Percentiles rank a stretch among this genome's conserved stretches.
phyloP scores from a whole-genome alignment of 2,888 invertebrate species.

The Euclidia mi region DNA sequence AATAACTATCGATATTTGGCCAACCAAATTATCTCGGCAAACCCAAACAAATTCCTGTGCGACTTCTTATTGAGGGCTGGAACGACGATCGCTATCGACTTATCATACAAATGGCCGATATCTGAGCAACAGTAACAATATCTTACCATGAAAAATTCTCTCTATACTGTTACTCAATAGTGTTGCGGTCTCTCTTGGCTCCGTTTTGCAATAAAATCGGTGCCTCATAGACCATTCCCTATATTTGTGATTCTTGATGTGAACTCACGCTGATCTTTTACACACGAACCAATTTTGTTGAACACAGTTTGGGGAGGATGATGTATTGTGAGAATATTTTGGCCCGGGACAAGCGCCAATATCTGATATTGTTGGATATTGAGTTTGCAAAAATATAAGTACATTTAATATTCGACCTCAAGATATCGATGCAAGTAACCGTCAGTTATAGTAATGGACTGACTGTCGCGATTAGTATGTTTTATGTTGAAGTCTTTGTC shows the following conservation, averaged over 20 bases:
- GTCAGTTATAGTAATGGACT: neutral
- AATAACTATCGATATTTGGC: slow-evolving; percentile 50
- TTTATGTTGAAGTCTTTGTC: slow-evolving; percentile 27
- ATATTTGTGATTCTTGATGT: slow-evolving; percentile 69
- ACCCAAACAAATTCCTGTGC: too few relatives aligned
- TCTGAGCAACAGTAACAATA: slow-evolving; percentile 79
- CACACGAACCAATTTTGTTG: slow-evolving; percentile 66
- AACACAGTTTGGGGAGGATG: slow-evolving; percentile 53
- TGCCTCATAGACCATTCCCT: slow-evolving; percentile 66
- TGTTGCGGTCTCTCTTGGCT: slow-evolving; percentile 77
- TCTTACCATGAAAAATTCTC: slow-evolving; percentile 81
- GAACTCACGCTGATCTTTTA: slow-evolving; percentile 64
- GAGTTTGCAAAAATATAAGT: slow-evolving; percentile 25
- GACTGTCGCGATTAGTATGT: slow-evolving; percentile 8
- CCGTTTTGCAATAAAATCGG: slow-evolving; percentile 75
- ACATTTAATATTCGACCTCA: too few relatives aligned
- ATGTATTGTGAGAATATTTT: slow-evolving; percentile 56
- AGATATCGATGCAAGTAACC: slow-evolving; percentile 15
- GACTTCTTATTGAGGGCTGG: slow-evolving; percentile 70
- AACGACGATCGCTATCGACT: slow-evolving; percentile 82
- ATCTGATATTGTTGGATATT: slow-evolving; percentile 43
- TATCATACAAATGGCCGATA: slow-evolving; percentile 86
- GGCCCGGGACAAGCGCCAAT: slow-evolving; percentile 38
- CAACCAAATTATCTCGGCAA: slow-evolving; percentile 59
- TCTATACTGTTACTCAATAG: slow-evolving; percentile 74